These are phyloP conservation scores for Lasioglossum zephyrum DNA, from an alignment of 2,888 invertebrate species.

Conservation along the genomic window DNA sequence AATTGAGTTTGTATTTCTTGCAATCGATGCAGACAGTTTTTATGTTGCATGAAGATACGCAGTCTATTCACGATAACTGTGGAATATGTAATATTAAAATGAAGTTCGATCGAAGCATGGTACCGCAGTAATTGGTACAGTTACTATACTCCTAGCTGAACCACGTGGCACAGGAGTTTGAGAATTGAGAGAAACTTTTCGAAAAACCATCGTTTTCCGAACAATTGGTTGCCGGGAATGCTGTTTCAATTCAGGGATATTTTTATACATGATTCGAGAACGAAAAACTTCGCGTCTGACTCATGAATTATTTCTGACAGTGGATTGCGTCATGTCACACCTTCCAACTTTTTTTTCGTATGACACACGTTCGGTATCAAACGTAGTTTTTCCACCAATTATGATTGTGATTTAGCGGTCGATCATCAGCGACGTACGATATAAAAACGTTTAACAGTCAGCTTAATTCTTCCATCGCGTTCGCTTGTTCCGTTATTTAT, in stretches of 20 bases:
- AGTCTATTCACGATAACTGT: too few species aligned
- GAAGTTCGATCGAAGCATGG: too few species aligned
- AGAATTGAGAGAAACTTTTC: not conserved
- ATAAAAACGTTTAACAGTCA: not conserved
- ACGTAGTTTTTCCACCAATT: not conserved
- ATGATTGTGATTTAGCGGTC: not conserved
- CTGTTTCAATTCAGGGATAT: conserved; percentile 26
- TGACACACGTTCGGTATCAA: not conserved
- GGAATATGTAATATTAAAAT: too few species aligned
- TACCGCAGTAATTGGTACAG: too few species aligned
- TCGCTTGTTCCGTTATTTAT: not conserved
- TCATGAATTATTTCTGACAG: conserved; percentile 65
- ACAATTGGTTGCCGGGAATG: not conserved
- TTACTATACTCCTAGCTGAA: too few species aligned
- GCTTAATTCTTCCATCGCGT: not conserved
- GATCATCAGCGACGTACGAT: not conserved
- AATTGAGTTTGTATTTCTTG: too few species aligned
- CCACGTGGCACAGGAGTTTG: not conserved
- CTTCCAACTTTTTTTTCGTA: not conserved
- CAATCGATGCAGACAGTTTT: too few species aligned
- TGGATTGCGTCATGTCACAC: conserved; percentile 65
- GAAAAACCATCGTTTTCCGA: not conserved
- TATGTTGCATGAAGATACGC: too few species aligned
- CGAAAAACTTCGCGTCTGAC: conserved; percentile 40
- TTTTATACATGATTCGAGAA: conserved; percentile 41